Conservation (phyloP, 2,888 invertebrate species). For the Panorpa germanica region DNA sequence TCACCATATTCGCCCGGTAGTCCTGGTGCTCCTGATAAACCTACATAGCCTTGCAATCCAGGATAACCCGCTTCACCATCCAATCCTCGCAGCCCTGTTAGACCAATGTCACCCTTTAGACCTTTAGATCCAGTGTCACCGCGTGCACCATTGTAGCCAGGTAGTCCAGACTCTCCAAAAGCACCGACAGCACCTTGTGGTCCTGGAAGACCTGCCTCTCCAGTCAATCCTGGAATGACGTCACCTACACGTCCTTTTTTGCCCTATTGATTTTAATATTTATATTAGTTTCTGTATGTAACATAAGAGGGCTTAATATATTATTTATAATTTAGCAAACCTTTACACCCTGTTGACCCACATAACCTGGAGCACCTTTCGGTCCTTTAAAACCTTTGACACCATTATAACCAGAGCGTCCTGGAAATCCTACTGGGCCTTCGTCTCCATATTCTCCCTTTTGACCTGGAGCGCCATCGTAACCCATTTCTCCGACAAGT, state of each 20-base stretch:
- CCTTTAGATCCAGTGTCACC: conserved; percentile 35
- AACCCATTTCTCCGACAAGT: conserved; percentile 23
- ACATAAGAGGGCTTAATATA: neutral
- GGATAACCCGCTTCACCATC: conserved; percentile 23
- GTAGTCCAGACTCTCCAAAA: conserved; percentile 25
- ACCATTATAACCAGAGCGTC: conserved; percentile 19
- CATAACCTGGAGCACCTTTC: conserved; percentile 26
- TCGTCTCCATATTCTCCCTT: conserved; percentile 25
- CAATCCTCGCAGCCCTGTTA: conserved; percentile 25
- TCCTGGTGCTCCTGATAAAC: conserved; percentile 36
- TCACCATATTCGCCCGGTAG: conserved; percentile 28
- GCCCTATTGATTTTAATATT: too few relatives aligned
- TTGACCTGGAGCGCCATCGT: conserved; percentile 22
- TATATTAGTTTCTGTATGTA: too few relatives aligned
- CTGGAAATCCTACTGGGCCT: conserved; percentile 19
- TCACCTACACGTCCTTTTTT: too few relatives aligned
- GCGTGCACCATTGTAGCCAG: conserved; percentile 29
- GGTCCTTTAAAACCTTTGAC: conserved; percentile 22
- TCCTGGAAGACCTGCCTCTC: conserved; percentile 29
- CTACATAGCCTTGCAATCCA: conserved; percentile 34
- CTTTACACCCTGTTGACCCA: conserved; percentile 25
- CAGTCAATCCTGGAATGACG: too few relatives aligned
- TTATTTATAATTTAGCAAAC: neutral
- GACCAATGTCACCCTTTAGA: conserved; percentile 24
- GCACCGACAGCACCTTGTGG: conserved; percentile 23